Percentiles rank a stretch among this genome's conserved stretches.
Evolutionary conservation across 2,113 vertebrate genomes (phyloP).

Genomic region (Pedionomus torquatus): DNA sequence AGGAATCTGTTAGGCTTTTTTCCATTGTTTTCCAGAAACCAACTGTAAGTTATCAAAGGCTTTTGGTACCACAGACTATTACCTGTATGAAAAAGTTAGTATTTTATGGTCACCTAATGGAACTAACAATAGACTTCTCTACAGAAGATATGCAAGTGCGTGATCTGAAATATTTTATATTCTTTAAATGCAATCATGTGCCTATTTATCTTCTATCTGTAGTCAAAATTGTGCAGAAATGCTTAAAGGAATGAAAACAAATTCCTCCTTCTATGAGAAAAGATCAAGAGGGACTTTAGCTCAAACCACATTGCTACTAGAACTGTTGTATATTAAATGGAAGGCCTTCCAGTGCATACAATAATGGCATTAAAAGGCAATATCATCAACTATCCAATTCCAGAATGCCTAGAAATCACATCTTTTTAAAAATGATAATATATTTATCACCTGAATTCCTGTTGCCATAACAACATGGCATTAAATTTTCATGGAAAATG

Average conservation of each 20-base stretch:
- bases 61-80: not conserved
- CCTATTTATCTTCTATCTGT: not conserved
- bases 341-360: not conserved
- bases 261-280: not conserved
- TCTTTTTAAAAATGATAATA: not conserved
- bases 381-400: not conserved
- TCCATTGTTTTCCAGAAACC: not conserved
- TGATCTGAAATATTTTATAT: not conserved
- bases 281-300: not conserved
- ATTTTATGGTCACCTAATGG: not conserved
- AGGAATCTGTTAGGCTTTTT: not conserved
- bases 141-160: not conserved
- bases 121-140: not conserved
- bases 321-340: not conserved
- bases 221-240: not conserved
- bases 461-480: not conserved
- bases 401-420: not conserved
- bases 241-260: constrained; percentile 1
- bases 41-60: not conserved
- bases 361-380: not conserved
- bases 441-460: not conserved
- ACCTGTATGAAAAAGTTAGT: not conserved
- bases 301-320: not conserved
- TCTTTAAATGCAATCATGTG: not conserved
- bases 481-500: constrained; percentile 35